Evolutionary conservation across 2,888 invertebrate genomes (phyloP).

Genomic region (Aphodius granarius): DNA sequence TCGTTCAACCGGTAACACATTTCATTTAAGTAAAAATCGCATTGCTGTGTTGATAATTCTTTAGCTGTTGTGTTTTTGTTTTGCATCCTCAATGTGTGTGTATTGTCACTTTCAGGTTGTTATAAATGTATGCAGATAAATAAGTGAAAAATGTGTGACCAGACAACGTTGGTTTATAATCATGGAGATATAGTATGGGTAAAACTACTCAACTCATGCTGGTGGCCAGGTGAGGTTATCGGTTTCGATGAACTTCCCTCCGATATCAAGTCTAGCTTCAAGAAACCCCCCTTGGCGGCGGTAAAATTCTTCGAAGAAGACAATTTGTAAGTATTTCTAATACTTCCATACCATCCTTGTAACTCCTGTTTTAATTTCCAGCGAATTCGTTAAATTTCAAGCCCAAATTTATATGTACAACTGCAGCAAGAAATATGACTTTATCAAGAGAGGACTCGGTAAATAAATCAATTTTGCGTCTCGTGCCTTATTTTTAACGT

Average conservation of each 20-base stretch:
- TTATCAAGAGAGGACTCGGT: conserved; percentile 82
- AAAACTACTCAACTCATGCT: conserved; percentile 70
- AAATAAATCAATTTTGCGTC: conserved; percentile 49
- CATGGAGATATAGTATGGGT: conserved; percentile 86
- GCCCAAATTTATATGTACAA: conserved; percentile 77
- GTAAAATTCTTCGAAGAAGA: conserved; percentile 87
- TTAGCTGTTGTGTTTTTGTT: conserved; percentile 24
- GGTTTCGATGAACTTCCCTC: conserved; percentile 65
- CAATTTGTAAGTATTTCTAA: conserved; percentile 67
- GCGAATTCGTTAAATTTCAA: conserved; percentile 76
- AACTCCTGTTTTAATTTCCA: conserved; percentile 56
- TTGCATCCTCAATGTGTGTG: conserved; percentile 18
- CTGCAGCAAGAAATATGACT: conserved; percentile 76
- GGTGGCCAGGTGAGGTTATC: conserved; percentile 86
- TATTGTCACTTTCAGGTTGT: conserved; percentile 13
- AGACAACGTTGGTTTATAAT: conserved; percentile 66
- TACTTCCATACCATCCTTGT: conserved; percentile 15
- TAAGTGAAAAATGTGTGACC: conserved; percentile 66
- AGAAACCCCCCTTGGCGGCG: conserved; percentile 75
- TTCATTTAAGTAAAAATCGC: not conserved
- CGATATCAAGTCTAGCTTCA: conserved; percentile 66
- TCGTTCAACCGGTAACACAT: not conserved
- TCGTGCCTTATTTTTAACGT: conserved; percentile 22
- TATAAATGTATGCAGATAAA: conserved; percentile 24
- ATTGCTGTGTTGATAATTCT: not conserved